Conservation (phyloP, 1,140 invertebrate genomes). For the Sycophaga agraensis region DNA sequence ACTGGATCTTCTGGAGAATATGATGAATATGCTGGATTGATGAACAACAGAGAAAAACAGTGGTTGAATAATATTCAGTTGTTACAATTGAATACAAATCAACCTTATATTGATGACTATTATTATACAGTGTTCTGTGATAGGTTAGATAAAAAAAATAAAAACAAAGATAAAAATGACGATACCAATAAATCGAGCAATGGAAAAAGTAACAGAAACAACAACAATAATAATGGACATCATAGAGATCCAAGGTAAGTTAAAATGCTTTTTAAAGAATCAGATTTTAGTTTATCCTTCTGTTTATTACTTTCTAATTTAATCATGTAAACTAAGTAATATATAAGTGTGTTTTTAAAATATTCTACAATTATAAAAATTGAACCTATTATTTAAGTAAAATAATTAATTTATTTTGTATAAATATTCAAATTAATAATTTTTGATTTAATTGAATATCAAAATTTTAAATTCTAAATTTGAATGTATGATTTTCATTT, state of each 20-base stretch:
- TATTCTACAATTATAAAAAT: background rate
- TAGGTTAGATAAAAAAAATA: slow-evolving; percentile 48
- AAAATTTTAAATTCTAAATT: too few species aligned
- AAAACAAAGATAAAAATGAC: slow-evolving; percentile 58
- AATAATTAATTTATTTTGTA: background rate
- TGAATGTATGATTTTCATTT: too few species aligned
- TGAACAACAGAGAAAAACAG: slow-evolving; percentile 89
- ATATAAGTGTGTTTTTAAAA: background rate
- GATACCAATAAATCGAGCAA: slow-evolving; percentile 38
- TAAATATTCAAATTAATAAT: background rate
- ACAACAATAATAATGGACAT: slow-evolving; percentile 49
- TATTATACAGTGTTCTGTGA: slow-evolving; percentile 71
- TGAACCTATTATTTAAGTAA: background rate
- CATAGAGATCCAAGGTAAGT: slow-evolving; percentile 50
- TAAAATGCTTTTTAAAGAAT: background rate
- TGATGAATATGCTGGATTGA: slow-evolving; percentile 86
- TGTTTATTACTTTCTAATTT: too few species aligned
- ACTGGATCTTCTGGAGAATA: slow-evolving; percentile 48
- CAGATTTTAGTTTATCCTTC: background rate
- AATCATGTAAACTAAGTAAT: too few species aligned
- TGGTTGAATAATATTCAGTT: slow-evolving; percentile 93
- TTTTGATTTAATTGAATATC: too few species aligned
- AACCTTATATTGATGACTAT: slow-evolving; percentile 83
- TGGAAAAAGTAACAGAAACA: slow-evolving; percentile 41
- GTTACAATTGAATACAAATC: slow-evolving; percentile 82